Conservation (phyloP, 2,797 vertebrate species). For the Siniperca obscura region DNA sequence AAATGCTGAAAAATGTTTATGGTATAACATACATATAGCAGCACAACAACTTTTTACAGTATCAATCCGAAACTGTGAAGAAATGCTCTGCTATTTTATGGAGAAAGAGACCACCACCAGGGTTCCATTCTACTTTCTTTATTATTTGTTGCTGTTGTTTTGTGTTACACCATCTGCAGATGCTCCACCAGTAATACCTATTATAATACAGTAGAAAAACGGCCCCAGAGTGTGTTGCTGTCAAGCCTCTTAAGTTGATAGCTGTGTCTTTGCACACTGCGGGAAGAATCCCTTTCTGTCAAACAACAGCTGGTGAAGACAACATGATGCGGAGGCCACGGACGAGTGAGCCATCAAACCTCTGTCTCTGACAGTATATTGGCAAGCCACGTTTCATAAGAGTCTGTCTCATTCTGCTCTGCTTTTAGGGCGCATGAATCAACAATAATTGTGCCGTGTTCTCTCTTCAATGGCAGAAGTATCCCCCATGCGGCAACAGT, state of each 20-base stretch:
- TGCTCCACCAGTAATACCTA: conserved; percentile 66
- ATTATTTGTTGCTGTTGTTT: conserved; percentile 67
- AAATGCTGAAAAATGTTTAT: conserved; percentile 30
- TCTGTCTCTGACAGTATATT: conserved; percentile 78
- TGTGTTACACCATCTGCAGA: conserved; percentile 57
- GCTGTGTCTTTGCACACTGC: conserved; percentile 76
- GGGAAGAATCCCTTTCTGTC: conserved; percentile 79
- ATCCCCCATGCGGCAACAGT: conserved; percentile 65
- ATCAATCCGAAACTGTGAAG: conserved; percentile 1
- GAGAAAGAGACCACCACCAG: conserved; percentile 24
- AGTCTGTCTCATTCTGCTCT: conserved; percentile 71
- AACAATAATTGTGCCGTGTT: conserved; percentile 75
- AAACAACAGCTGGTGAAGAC: conserved; percentile 83
- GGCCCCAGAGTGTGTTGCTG: conserved; percentile 69
- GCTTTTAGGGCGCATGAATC: conserved; percentile 75
- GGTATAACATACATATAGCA: conserved; percentile 12
- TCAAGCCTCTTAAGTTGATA: conserved; percentile 80
- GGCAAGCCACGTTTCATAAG: conserved; percentile 74
- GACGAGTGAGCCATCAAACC: conserved; percentile 83
- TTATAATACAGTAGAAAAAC: conserved; percentile 67
- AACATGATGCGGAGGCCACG: conserved; percentile 79
- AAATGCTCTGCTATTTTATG: conserved; percentile 17
- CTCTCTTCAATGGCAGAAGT: conserved; percentile 66
- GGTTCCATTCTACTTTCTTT: conserved; percentile 29
- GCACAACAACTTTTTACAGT: conserved; percentile 12